Evolutionary conservation across 37 sponge, comb jelly and placozoan species (phyloP).

Genomic region (Oopsacas minuta): DNA sequence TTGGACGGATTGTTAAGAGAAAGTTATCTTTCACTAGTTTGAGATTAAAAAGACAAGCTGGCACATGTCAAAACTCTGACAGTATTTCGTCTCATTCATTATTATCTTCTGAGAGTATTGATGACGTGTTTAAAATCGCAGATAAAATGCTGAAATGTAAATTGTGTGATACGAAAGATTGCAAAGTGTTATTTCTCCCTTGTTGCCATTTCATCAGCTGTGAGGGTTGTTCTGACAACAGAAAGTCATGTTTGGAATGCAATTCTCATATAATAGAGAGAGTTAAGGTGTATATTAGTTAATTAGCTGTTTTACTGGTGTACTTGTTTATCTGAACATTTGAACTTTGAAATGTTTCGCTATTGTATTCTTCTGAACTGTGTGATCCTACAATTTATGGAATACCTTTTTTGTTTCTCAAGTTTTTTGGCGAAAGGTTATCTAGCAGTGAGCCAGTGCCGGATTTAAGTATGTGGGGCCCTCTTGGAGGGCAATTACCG

Average conservation of each 20-base stretch:
- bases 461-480: no score
- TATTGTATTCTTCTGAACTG: neutral
- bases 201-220: constrained; percentile 15
- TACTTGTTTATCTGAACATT: neutral
- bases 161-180: neutral
- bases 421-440: no score
- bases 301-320: neutral
- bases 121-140: neutral
- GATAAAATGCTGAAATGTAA: constrained; percentile 16
- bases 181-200: neutral
- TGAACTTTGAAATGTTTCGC: neutral
- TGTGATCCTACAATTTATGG: no score
- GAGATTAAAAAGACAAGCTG: neutral
- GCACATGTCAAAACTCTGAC: neutral
- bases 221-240: neutral
- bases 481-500: no score
- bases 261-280: neutral
- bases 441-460: no score
- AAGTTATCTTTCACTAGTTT: neutral
- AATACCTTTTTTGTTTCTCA: no score
- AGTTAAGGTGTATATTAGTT: constrained; percentile 16
- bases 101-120: neutral
- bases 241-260: neutral
- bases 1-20: neutral
- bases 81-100: neutral